Conservation (phyloP, 1,140 invertebrate genomes). For the Linepithema humile region DNA sequence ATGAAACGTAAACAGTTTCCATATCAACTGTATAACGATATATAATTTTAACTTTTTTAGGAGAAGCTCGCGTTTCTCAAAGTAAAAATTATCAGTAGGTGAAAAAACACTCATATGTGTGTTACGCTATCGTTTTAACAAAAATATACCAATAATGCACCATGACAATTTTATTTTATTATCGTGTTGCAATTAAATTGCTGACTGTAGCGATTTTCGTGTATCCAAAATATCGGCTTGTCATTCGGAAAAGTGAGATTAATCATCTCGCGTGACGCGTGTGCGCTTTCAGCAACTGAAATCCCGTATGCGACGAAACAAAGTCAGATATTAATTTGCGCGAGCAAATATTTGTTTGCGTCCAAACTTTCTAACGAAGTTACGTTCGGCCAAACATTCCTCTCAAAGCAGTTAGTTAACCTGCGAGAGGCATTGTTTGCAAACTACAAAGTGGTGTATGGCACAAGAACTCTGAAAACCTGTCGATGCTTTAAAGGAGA, state of each 20-base stretch:
- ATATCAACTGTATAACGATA: not conserved
- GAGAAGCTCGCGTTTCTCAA: not conserved
- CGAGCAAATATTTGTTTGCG: conserved; percentile 35
- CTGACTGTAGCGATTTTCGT: not conserved
- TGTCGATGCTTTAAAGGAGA: conserved; percentile 6
- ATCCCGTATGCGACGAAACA: conserved; percentile 11
- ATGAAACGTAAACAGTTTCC: not conserved
- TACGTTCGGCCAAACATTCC: conserved; percentile 39
- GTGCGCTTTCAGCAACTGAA: not conserved
- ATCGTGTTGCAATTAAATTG: too few relatives aligned
- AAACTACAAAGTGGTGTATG: conserved; percentile 33
- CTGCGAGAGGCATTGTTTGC: conserved; percentile 7
- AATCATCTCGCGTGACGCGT: not conserved
- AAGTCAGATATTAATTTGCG: conserved; percentile 55
- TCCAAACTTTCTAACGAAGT: conserved; percentile 52
- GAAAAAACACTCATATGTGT: too few relatives aligned
- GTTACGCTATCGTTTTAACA: too few relatives aligned
- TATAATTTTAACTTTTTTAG: not conserved
- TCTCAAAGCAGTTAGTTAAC: conserved; percentile 31
- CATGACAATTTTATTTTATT: too few relatives aligned
- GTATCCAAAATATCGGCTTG: not conserved
- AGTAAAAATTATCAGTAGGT: not conserved
- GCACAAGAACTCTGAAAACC: conserved; percentile 22
- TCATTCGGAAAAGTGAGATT: conserved; percentile 24
- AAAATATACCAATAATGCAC: too few relatives aligned